phyloP scores from a whole-genome alignment of 1,140 invertebrate genomes.

The Thaumatotibia leucotreta region DNA sequence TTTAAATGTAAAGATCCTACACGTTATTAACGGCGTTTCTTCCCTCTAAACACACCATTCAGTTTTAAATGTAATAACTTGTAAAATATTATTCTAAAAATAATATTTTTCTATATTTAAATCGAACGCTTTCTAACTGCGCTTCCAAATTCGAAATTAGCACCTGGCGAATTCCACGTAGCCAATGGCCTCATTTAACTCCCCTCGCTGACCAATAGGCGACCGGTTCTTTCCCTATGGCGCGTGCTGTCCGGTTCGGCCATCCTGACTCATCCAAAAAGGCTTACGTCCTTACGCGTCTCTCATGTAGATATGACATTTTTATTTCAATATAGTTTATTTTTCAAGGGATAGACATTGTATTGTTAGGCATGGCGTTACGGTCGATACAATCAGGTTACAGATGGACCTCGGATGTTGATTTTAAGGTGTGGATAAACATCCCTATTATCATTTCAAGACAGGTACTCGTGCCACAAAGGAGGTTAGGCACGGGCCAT shows the following conservation, averaged over 20 bases:
- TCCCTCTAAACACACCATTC: too few species aligned
- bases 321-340: background rate
- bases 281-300: background rate
- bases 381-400: constrained; percentile 3
- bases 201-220: constrained; percentile 51
- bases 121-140: background rate
- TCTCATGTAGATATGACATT: background rate
- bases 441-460: constrained; percentile 40
- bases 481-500: constrained; percentile 54
- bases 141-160: constrained; percentile 24
- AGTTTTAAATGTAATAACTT: too few species aligned
- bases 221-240: constrained; percentile 41
- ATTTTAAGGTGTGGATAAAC: constrained; percentile 40
- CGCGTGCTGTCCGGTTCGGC: constrained; percentile 32
- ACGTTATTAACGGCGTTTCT: too few species aligned
- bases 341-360: background rate
- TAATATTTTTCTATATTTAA: background rate
- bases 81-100: too few species aligned
- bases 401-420: constrained; percentile 64
- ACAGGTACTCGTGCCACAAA: constrained; percentile 52
- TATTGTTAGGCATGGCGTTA: background rate
- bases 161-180: constrained; percentile 44
- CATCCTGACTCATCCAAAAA: background rate
- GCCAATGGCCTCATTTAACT: constrained; percentile 33
- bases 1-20: too few species aligned